Conservation (phyloP, 1,140 invertebrate genomes). For the Semibalanus balanoides region DNA sequence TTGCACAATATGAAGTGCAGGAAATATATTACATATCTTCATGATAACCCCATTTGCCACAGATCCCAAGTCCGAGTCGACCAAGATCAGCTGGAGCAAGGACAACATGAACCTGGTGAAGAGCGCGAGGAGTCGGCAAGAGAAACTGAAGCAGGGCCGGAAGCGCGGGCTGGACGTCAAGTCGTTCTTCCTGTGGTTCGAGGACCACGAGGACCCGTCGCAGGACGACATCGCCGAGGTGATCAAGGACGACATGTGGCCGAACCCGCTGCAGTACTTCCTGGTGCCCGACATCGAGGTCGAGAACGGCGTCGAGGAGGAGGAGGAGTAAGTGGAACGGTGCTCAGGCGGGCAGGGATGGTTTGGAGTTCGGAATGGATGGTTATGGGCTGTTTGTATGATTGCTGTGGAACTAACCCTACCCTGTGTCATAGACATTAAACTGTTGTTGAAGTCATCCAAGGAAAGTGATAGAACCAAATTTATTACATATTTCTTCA, state of each 20-base stretch:
- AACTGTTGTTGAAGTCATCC: too few relatives aligned
- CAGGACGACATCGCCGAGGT: slow-evolving; percentile 67
- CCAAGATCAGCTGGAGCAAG: slow-evolving; percentile 62
- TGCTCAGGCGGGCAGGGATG: too few relatives aligned
- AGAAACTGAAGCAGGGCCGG: slow-evolving; percentile 31
- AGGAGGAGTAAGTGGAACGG: slow-evolving; percentile 13
- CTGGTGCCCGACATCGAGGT: slow-evolving; percentile 62
- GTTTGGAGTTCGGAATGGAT: too few relatives aligned
- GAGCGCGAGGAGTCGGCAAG: slow-evolving; percentile 37
- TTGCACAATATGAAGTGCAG: too few relatives aligned
- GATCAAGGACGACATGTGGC: slow-evolving; percentile 79
- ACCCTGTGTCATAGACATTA: too few relatives aligned
- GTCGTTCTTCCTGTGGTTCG: slow-evolving; percentile 71
- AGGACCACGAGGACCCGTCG: slow-evolving; percentile 56
- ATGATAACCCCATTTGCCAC: too few relatives aligned
- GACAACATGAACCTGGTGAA: slow-evolving; percentile 44
- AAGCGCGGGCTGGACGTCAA: slow-evolving; percentile 48
- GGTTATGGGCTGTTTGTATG: too few relatives aligned
- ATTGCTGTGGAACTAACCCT: too few relatives aligned
- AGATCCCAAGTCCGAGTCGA: slow-evolving; percentile 53
- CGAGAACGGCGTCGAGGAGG: slow-evolving; percentile 45
- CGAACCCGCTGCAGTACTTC: slow-evolving; percentile 80
- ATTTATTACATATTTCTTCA: too few relatives aligned
- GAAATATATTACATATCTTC: too few relatives aligned
- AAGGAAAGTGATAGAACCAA: too few relatives aligned